These are phyloP conservation scores for Pelobates cultripes DNA, from an alignment of 2,797 vertebrate species.

Conservation along the genomic window DNA sequence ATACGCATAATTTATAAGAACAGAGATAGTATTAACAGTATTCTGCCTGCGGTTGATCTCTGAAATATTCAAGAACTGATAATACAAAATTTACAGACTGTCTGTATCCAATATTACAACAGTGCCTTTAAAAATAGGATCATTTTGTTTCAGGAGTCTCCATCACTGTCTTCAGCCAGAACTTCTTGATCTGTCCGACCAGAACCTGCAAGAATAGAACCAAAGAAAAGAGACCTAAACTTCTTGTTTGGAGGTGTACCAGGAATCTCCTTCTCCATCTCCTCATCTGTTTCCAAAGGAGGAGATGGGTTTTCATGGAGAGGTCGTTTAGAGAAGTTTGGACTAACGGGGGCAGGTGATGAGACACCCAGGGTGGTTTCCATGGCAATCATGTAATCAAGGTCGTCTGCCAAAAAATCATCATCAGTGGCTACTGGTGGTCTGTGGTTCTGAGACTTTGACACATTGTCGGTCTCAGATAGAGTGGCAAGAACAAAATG, in stretches of 20 bases:
- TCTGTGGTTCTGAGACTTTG: constrained; percentile 15
- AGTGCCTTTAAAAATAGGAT: background rate
- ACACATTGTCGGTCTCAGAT: constrained; percentile 66
- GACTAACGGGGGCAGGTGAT: constrained; percentile 21
- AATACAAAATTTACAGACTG: no score
- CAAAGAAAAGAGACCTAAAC: constrained; percentile 49
- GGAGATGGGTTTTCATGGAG: background rate
- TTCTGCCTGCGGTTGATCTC: no score
- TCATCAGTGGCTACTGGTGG: constrained; percentile 19
- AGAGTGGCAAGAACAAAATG: constrained; percentile 93
- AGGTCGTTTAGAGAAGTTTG: constrained; percentile 19
- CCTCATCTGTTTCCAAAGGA: constrained; percentile 24
- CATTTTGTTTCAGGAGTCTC: background rate
- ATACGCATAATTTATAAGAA: no score
- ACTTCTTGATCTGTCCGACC: constrained; percentile 24
- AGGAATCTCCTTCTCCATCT: constrained; percentile 30
- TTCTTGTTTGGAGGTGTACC: constrained; percentile 47
- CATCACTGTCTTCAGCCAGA: constrained; percentile 50
- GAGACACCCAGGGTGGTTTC: constrained; percentile 34
- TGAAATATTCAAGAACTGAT: no score
- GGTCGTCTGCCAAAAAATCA: constrained; percentile 45
- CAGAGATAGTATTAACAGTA: no score
- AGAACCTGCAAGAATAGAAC: constrained; percentile 33
- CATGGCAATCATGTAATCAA: constrained; percentile 53
- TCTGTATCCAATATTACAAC: background rate